Base-by-base conservation (phyloP, 2,113 vertebrate genomes). In the Synchiropus splendidus region DNA sequence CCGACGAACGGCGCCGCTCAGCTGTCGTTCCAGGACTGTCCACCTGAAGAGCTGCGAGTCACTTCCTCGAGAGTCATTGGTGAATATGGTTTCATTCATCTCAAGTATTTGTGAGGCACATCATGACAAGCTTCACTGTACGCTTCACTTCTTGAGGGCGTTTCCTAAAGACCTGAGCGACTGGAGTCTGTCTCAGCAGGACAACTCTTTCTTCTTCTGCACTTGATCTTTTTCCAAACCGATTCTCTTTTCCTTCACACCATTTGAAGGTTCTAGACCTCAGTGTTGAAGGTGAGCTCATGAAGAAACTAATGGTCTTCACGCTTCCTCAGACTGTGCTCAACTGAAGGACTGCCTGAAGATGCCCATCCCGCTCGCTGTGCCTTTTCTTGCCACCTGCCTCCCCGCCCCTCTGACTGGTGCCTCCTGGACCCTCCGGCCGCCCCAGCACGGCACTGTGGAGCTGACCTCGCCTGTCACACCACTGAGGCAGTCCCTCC, bases 351-450 rank as follows among this genome's bases (percentile, higher is more conserved):
- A 71, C 37, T 92, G 90, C 53, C 61, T 56, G 1, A 58, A 36
- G 54, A 68, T 11, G 30, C 13, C 44, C 10, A 44, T 80, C 47
- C 6, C 12, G 1, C 83, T 97, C 45, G 45, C 1, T 1, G 69
- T 91, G 34, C 87, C 89, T 1, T 1, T 3, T 0, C 42, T 78
- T 47, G 60, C 89, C 11, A 31, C 64, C 5, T 82, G 69, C 13
- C 70, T 97, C 38, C 87, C 88, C 0, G 61, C 86, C 13, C 54
- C 49, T 4, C 64, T 94, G 31, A 75, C 77, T 1, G 81, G 42
- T 2, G 80, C 89, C 48, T 82, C 71, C 38, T 98, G 93, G 93
- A 82, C 67, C 44, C 59, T 97, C 2, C 67, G 64, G 6, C 75
- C 83, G 27, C 73, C 86, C 0, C 50, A 52, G 34, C 10, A 80